phyloP scores from a whole-genome alignment of 37 sponge, comb jelly and placozoan species.

The Tethya wilhelma region DNA sequence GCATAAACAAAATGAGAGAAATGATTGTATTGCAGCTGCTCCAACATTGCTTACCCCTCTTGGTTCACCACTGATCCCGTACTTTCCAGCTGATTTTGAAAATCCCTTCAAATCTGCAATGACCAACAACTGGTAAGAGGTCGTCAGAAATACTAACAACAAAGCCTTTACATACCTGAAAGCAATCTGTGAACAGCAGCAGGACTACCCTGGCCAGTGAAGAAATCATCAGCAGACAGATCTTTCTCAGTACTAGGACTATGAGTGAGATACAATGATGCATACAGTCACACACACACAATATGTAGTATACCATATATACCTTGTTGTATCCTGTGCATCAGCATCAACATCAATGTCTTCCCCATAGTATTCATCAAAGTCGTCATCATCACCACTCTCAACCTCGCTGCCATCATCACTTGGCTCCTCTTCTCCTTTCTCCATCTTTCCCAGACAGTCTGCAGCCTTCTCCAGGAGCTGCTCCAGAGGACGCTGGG shows the following conservation, averaged over 20 bases:
- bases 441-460: slow-evolving; percentile 8
- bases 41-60: slow-evolving; percentile 32
- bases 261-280: no score
- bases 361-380: slow-evolving; percentile 35
- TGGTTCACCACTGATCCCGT: slow-evolving; percentile 67
- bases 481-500: slow-evolving; percentile 7
- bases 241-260: no score
- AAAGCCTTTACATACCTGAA: slow-evolving; percentile 39
- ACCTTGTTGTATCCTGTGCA: background rate
- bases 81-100: slow-evolving; percentile 62
- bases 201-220: slow-evolving; percentile 81
- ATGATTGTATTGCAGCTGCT: background rate
- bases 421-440: background rate
- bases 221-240: slow-evolving; percentile 75
- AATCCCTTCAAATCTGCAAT: slow-evolving; percentile 61
- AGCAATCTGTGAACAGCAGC: slow-evolving; percentile 81
- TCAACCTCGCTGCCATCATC: background rate
- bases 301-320: no score
- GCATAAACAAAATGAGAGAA: background rate
- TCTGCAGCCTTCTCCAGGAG: slow-evolving; percentile 21
- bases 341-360: slow-evolving; percentile 16
- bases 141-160: background rate
- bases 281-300: no score
- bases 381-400: slow-evolving; percentile 31
- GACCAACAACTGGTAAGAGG: background rate